These are phyloP conservation scores for Carduelis carduelis DNA, from an alignment of 2,797 vertebrate genomes.

Conservation along the genomic window DNA sequence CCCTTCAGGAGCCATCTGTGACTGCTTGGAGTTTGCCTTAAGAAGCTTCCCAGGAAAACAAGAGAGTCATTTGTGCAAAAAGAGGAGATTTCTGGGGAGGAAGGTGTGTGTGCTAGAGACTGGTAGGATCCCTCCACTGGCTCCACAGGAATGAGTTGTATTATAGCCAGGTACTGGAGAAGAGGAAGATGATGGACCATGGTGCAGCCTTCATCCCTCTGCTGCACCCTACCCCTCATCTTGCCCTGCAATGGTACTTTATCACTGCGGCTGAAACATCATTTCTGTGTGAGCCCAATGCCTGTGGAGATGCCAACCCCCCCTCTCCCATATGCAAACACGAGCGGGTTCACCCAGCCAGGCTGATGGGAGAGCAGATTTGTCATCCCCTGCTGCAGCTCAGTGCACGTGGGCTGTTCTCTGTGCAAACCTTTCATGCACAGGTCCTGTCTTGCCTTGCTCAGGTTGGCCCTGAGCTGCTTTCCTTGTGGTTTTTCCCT, in stretches of 20 bases:
- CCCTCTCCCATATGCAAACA: neutral
- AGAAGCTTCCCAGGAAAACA: neutral
- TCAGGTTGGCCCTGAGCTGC: neutral
- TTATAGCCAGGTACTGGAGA: neutral
- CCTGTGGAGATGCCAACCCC: neutral
- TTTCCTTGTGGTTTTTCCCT: slow-evolving; percentile 2
- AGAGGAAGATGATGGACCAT: neutral
- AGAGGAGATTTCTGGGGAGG: neutral
- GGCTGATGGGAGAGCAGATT: neutral
- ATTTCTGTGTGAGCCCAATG: neutral
- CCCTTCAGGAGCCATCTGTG: neutral
- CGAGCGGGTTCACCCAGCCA: accelerated
- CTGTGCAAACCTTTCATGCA: neutral
- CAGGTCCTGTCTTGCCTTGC: neutral
- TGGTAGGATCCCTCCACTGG: neutral
- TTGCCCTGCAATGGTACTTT: neutral
- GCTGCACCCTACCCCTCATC: neutral
- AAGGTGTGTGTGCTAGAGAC: neutral
- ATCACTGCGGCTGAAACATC: neutral
- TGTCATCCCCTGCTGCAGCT: neutral
- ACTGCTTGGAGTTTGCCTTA: neutral
- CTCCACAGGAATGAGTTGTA: neutral
- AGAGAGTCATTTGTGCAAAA: neutral
- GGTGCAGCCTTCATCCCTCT: neutral
- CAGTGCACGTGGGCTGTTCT: accelerated